Conservation (phyloP, 2,113 vertebrate species). For the Centropus unirufus region DNA sequence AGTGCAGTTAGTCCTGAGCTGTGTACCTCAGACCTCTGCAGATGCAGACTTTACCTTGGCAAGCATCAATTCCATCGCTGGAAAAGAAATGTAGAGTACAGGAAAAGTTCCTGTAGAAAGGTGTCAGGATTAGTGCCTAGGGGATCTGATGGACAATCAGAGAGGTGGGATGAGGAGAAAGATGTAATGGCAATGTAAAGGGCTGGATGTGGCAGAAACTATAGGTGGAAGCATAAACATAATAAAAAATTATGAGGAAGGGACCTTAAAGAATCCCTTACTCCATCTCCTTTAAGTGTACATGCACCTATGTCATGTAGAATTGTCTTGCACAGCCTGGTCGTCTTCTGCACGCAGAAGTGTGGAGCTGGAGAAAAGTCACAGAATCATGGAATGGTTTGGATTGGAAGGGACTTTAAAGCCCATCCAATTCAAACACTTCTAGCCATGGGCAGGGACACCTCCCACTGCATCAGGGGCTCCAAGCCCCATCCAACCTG, state of each 20-base stretch:
- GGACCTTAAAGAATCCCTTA: background rate
- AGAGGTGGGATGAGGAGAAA: background rate
- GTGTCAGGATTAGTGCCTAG: background rate
- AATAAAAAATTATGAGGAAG: background rate
- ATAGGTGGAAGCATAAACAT: background rate
- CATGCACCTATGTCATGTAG: too few relatives aligned
- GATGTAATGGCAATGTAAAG: background rate
- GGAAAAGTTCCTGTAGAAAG: background rate
- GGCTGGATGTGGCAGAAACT: background rate
- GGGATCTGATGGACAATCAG: background rate
- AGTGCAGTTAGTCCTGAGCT: background rate
- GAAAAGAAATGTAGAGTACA: background rate
- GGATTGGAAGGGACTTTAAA: too few relatives aligned
- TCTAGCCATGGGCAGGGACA: too few relatives aligned
- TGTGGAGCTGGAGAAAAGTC: background rate
- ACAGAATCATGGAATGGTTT: too few relatives aligned
- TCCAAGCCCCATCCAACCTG: too few relatives aligned
- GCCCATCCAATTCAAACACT: too few relatives aligned
- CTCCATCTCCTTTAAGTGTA: background rate
- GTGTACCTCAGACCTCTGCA: background rate
- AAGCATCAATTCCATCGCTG: background rate
- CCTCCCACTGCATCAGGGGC: too few relatives aligned
- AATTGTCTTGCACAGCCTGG: background rate
- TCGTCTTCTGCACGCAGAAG: background rate
- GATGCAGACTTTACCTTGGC: background rate